These are phyloP conservation scores for Mus spretus DNA, from an alignment of 2,797 vertebrate genomes.

Conservation along the genomic window DNA sequence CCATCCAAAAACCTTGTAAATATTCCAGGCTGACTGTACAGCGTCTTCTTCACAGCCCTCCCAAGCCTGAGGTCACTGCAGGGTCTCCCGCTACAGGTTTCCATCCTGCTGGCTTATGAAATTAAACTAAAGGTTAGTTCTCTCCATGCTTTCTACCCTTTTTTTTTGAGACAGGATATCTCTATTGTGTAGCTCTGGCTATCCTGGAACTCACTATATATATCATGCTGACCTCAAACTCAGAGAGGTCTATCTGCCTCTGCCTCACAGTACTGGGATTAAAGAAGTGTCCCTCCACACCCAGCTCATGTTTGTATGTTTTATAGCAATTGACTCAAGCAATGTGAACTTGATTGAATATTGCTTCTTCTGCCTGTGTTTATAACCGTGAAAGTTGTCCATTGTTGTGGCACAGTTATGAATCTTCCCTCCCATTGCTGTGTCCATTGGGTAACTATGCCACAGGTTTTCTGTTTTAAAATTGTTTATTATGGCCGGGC, in stretches of 20 bases:
- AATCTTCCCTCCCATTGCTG: background rate
- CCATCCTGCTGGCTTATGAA: background rate
- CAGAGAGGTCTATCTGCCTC: background rate
- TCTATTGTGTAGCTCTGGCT: background rate
- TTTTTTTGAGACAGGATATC: background rate
- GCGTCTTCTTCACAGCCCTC: background rate
- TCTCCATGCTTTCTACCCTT: background rate
- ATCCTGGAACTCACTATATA: background rate
- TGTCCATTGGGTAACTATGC: background rate
- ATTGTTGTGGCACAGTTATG: background rate
- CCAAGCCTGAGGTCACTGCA: background rate
- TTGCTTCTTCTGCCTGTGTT: background rate
- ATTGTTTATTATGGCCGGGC: background rate
- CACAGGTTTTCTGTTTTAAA: background rate
- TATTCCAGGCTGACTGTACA: background rate
- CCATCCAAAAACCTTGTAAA: background rate
- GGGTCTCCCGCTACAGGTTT: background rate
- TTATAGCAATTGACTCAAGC: background rate
- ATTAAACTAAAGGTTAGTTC: background rate
- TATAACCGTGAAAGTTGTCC: background rate
- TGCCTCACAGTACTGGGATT: background rate
- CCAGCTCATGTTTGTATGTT: background rate
- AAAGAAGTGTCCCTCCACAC: background rate
- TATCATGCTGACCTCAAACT: background rate
- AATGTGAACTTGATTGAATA: background rate